phyloP scores from a whole-genome alignment of 2,113 vertebrate genomes.

The Speoplatyrhinus poulsoni region DNA sequence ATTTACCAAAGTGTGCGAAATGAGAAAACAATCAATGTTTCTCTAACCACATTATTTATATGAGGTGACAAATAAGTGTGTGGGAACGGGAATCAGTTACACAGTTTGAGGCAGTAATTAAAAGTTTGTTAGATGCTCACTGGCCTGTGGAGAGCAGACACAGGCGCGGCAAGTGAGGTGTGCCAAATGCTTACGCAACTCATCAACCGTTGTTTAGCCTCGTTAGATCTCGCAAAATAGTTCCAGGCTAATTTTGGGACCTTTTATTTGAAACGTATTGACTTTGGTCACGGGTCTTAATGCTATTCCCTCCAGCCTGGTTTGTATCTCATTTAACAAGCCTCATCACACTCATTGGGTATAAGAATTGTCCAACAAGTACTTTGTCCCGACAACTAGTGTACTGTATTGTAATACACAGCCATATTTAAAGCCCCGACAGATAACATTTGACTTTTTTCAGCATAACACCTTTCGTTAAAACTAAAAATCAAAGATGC shows the following conservation, averaged over 20 bases:
- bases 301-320: too few species aligned
- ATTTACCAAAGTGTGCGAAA: background rate
- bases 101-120: slow-evolving; percentile 19
- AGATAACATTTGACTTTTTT: too few species aligned
- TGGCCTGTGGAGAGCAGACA: slow-evolving; percentile 8
- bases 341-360: too few species aligned
- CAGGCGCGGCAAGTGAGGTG: slow-evolving; percentile 7
- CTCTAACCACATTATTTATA: background rate
- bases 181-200: slow-evolving; percentile 1
- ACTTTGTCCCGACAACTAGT: too few species aligned
- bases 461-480: too few species aligned
- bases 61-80: slow-evolving; percentile 20
- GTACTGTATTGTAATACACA: too few species aligned
- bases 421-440: too few species aligned
- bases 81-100: slow-evolving; percentile 22
- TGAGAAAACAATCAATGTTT: slow-evolving; percentile 5
- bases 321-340: too few species aligned
- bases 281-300: background rate
- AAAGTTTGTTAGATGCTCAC: slow-evolving; percentile 30
- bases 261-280: background rate
- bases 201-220: slow-evolving; percentile 10
- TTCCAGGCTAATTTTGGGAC: background rate
- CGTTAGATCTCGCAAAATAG: slow-evolving; percentile 16
- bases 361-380: too few species aligned
- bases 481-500: too few species aligned